phyloP scores from a whole-genome alignment of 2,888 invertebrate genomes.

The Aleiodes testaceus region DNA sequence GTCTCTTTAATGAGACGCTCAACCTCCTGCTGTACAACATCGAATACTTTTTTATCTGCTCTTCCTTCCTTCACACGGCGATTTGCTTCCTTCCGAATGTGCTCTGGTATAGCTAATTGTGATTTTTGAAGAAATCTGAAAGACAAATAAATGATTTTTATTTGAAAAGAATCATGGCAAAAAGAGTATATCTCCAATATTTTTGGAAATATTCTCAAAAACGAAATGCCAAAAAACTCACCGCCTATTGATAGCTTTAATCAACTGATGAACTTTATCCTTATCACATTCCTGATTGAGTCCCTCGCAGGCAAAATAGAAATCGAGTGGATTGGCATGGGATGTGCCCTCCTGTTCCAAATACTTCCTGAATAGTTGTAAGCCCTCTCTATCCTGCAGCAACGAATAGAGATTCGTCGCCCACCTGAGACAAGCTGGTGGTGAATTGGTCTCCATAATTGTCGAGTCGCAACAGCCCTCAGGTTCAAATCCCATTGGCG shows the following conservation, averaged over 20 bases:
- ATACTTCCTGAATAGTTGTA: constrained; percentile 88
- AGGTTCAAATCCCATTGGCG: constrained; percentile 76
- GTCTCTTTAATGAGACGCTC: constrained; percentile 89
- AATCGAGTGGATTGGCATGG: constrained; percentile 88
- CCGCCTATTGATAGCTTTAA: constrained; percentile 86
- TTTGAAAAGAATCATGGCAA: too few species aligned
- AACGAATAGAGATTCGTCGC: constrained; percentile 88
- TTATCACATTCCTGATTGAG: constrained; percentile 86
- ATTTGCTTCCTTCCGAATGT: constrained; percentile 85
- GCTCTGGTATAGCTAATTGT: constrained; percentile 87
- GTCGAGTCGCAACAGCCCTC: constrained; percentile 75
- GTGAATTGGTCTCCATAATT: constrained; percentile 71
- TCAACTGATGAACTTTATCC: constrained; percentile 82
- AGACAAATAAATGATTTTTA: constrained; percentile 22
- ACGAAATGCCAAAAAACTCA: constrained; percentile 35
- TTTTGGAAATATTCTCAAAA: too few species aligned
- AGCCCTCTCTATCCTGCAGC: constrained; percentile 90
- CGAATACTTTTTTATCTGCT: constrained; percentile 87
- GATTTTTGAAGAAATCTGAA: constrained; percentile 85
- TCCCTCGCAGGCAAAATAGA: constrained; percentile 95
- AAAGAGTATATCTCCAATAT: background rate
- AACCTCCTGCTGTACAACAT: constrained; percentile 87
- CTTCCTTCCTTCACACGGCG: constrained; percentile 81
- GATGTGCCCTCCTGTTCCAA: constrained; percentile 85
- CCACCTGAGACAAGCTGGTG: constrained; percentile 90